Evolutionary conservation across 2,888 invertebrate genomes (phyloP), one percentile per base, ranked within the genome.

Genomic region (Drosophila atroscutellata): DNA sequence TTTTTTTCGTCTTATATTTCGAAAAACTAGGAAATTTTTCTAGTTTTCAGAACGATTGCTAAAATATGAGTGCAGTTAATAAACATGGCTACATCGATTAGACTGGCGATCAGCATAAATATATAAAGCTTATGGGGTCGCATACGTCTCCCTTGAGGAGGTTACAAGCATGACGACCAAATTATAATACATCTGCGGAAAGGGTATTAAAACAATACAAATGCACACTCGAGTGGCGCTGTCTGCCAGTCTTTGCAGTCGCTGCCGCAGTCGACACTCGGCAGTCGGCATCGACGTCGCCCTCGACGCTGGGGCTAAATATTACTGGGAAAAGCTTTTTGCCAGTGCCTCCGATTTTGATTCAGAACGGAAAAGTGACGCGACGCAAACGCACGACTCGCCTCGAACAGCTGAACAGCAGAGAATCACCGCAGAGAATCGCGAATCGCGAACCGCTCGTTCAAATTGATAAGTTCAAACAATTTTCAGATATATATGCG

Each of bases 281-380:
- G 57, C 52, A 42, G 73, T 52, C 50, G 52, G 6, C 26, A 66
- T n/a, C 42, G 28, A 13, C 8, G 52, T 50, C 42, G 49, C n/a
- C 59, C 70, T 34, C 55, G 36, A 18, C 56, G 66, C 54, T 28
- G 62, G 30, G 37, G 52, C 52, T 58, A 54, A 63, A 67, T 65
- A 56, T 83, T 77, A 81, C 86, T 80, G 80, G 77, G 81, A 81
- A 88, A 90, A 89, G 90, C 89, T 86, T 87, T 83, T 67, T 66
- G 74, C 69, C 65, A 76, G 67, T 57, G 60, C 76, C 75, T 76
- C 61, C 77, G 78, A 82, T 77, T 75, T 69, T 61, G 77, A 80
- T 75, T 89, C 83, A 89, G 89, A 89, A 84, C 76, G 81, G 80
- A 83, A 89, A 87, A 87, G 80, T 80, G 77, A 73, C 77, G 84